Evolutionary conservation across 2,888 invertebrate genomes (phyloP), one percentile per base, ranked within the genome.

Genomic region (Lysandra coridon): DNA sequence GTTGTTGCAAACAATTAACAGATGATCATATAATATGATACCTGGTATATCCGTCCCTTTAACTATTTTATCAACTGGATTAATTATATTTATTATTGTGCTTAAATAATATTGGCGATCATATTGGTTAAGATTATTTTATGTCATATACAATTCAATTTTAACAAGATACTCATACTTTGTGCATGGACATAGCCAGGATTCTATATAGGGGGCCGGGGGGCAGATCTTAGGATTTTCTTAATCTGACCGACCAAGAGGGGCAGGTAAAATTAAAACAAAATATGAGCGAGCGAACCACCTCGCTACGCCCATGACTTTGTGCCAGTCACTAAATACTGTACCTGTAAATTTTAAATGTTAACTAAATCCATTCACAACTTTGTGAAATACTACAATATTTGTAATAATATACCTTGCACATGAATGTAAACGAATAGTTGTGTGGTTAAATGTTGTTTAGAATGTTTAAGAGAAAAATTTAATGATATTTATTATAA

Each of bases 21-120:
- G 33, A 14, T 69, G 4, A 62, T 64, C 30, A 5, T 1, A 44
- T 44, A 44, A 44, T 44, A 44, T 33, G 6, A 33, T 33, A 69
- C 12, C 69, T 76, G 49, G 12, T 75, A 75, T 44, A 12, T 76
- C 76, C 76, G 76, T 76, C 76, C 76, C 23, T 17, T 57, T 57
- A 76, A 33, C 49, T 30, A 76, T 30, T 14, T 17, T 76, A 33
- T 53, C 12, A 30, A 76, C 33, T 76, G 30, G 12, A 12, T 76
- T 33, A 49, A 49, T 7, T 49, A 49, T 49, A 49, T 7, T 49
- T 49, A 37, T 37, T 37, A 37, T 37, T 37, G 37, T 37, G 44
- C 44, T 49, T 49, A 49, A 49, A 10, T 49, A 37, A 37, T 37
- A 37, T 37, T 37, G 37, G 37, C 3, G 37, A 37, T 44, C 44